Base-by-base conservation (phyloP, 1,140 invertebrate genomes). In the Brachionus asplanchnoidis region DNA sequence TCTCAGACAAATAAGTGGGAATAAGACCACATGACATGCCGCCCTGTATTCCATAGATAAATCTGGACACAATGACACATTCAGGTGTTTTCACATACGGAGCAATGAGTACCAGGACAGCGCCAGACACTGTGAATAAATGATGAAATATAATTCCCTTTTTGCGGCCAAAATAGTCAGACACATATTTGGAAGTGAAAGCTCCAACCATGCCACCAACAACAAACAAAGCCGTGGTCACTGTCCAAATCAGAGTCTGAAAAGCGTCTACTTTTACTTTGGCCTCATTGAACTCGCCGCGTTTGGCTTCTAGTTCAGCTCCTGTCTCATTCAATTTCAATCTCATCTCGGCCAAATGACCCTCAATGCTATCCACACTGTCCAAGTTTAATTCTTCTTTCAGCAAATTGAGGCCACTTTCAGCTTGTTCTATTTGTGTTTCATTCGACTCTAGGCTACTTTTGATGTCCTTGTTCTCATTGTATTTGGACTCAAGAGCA, bases 1-100 rank as follows among this genome's bases (percentile, higher is more conserved):
- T 95, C 90, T 97, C 95, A 0, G 93, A 92, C 9, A 97, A 88
- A 87, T 96, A 97, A 93, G 96, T 94, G 0, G 95, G 95, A 0
- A 93, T 93, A 0, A 96, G 86, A 11, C 94, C 95, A n/a, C 94
- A 86, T 6, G 73, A 12, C 50, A 86, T 50, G 77, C 84, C 75
- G n/a, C 84, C 84, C 46, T 85, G 84, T 12, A 85, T 44, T 0
- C 84, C 84, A 28, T 36, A 56, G 20, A 85, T 44, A 77, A 85
- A 85, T 56, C 84, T 32, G 9, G 68, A 53, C 5, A 78, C 70
- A 56, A 65, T 65, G 7, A 85, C 53, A 42, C 60, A 84, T 70
- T 84, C 82, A 40, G 82, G 82, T 40, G 66, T 44, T 23, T 73
- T 40, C 2, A 73, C 23, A 68, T 82, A 82, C 2, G 79, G 79